Percentiles rank a stretch among this genome's conserved stretches.
These are phyloP conservation scores for Otolemur crassicaudatus DNA, from an alignment of 2,797 vertebrate species.

Conservation along the genomic window DNA sequence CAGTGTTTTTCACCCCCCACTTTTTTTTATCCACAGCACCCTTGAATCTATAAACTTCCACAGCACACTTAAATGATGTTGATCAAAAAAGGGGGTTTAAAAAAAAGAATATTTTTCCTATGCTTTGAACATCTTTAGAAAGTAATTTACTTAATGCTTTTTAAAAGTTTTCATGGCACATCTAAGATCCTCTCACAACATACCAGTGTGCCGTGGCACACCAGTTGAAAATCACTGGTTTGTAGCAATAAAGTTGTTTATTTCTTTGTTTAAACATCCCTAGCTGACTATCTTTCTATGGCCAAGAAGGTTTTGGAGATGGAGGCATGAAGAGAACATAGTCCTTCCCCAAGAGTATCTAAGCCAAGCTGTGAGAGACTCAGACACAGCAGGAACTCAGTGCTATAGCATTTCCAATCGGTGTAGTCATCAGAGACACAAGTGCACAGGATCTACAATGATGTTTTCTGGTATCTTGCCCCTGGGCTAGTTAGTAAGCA, in stretches of 20 bases:
- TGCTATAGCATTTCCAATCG: background rate
- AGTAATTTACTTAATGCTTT: too few relatives aligned
- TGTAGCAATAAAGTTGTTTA: background rate
- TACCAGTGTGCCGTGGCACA: too few relatives aligned
- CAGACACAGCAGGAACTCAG: background rate
- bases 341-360: background rate
- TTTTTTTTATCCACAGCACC: too few relatives aligned
- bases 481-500: background rate
- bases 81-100: too few relatives aligned
- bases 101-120: too few relatives aligned
- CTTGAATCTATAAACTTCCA: too few relatives aligned
- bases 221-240: too few relatives aligned
- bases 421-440: background rate
- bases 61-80: too few relatives aligned
- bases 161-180: too few relatives aligned
- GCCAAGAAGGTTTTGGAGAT: background rate
- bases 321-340: background rate
- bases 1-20: too few relatives aligned
- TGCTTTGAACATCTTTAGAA: too few relatives aligned
- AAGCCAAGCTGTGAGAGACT: background rate
- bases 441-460: fast-evolving
- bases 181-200: too few relatives aligned
- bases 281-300: background rate
- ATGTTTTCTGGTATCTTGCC: background rate
- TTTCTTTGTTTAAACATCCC: background rate